Evolutionary conservation across 2,113 vertebrate species (phyloP).

Genomic region (Tetrao urogallus): DNA sequence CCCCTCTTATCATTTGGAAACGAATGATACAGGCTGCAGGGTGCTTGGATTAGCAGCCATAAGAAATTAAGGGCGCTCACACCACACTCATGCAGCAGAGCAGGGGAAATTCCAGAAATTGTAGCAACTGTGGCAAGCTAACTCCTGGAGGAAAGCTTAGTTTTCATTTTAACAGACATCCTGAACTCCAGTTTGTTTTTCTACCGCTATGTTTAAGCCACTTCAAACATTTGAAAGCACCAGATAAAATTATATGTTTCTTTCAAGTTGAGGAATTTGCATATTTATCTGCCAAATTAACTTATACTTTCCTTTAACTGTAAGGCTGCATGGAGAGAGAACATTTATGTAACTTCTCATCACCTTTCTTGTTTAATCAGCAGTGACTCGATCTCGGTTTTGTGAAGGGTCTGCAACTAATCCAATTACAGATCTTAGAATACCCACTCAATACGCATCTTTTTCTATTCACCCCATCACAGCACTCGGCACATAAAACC

Average conservation of each 20-base stretch:
- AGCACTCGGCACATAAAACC: neutral
- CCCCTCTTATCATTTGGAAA: neutral
- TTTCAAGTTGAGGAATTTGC: neutral
- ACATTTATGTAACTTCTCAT: neutral
- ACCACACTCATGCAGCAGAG: neutral
- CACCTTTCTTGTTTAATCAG: slow-evolving; percentile 43
- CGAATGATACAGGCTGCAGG: neutral
- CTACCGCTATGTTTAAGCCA: neutral
- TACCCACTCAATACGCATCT: neutral
- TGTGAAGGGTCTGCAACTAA: neutral
- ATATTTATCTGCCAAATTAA: slow-evolving; percentile 37
- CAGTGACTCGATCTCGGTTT: slow-evolving; percentile 3
- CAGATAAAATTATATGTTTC: slow-evolving; percentile 32
- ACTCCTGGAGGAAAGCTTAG: neutral
- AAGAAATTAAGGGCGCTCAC: neutral
- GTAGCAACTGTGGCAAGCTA: neutral
- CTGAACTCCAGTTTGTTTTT: neutral
- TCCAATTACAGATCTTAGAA: neutral
- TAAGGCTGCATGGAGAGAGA: neutral
- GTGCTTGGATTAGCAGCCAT: neutral
- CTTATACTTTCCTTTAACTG: neutral
- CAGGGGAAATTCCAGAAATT: neutral
- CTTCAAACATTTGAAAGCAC: slow-evolving; percentile 9
- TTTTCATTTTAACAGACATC: neutral
- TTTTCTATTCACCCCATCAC: neutral